A percentile compares a stretch with the other conserved stretches of the same genome.
Conservation (phyloP, 2,888 invertebrate species). For the Epiblema foenella region DNA sequence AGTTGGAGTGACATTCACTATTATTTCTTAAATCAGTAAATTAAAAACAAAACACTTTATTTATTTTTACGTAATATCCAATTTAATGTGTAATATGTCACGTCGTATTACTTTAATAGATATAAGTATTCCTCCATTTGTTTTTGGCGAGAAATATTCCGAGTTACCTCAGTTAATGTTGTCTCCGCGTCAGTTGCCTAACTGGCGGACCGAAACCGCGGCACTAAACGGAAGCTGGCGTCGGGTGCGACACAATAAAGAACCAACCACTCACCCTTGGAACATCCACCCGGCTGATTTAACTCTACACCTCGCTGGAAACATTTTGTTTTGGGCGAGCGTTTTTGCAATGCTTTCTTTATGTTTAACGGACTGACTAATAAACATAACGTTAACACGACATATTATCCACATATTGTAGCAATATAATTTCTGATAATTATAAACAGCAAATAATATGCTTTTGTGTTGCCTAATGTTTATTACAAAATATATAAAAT, state of each 20-base stretch:
- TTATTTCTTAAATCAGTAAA: too few species aligned
- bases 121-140: too few species aligned
- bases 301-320: constrained; percentile 8
- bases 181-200: constrained; percentile 44
- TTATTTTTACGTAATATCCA: too few species aligned
- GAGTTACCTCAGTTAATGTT: constrained; percentile 2
- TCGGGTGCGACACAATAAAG: constrained; percentile 26
- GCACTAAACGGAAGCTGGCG: constrained; percentile 22
- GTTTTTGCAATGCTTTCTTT: background rate
- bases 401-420: too few species aligned
- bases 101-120: too few species aligned
- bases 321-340: background rate
- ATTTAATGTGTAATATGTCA: too few species aligned
- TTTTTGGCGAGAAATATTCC: background rate
- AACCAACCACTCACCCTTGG: constrained; percentile 14
- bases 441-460: too few species aligned
- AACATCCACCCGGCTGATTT: constrained; percentile 13
- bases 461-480: too few species aligned
- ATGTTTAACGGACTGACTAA: background rate
- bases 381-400: background rate
- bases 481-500: too few species aligned
- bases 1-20: too few species aligned
- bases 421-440: too few species aligned
- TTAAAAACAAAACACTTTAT: too few species aligned
- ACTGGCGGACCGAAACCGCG: constrained; percentile 48